Base-by-base conservation (phyloP, 2,888 invertebrate species). In the Tachina grossa region DNA sequence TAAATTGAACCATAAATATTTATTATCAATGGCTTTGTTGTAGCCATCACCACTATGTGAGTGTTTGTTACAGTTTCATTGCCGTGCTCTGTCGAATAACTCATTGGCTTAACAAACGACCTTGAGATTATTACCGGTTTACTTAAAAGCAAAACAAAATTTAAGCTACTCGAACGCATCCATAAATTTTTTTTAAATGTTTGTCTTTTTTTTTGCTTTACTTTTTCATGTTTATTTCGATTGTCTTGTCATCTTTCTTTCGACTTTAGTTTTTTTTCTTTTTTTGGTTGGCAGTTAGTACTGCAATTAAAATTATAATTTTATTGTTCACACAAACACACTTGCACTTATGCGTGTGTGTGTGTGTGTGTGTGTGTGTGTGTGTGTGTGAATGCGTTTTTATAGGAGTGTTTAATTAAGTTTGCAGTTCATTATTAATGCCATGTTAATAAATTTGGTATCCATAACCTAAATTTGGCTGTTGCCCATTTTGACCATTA, bases 391-490 rank as follows among this genome's bases (percentile, higher is more conserved):
- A 19, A 9, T 14, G 47, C 45, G n/a, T 66, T 72, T 47, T n/a
- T 53, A 53, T 9, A 53, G 1, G 1, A 53, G 53, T 16, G 5
- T 53, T 9, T 53, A 59, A 78, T 47, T 45, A 75, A 68, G 59
- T 55, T 77, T 85, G 43, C 49, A 77, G 71, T 82, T 87, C 82
- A 89, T 90, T 89, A 90, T 88, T 89, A 89, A 87, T 82, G 66
- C 72, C 83, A 79, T 88, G 90, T 88, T 90, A 90, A 90, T 90
- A 87, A 89, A 88, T 83, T 83, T 84, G 14, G 75, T 80, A 87
- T 86, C 75, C 84, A 83, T 85, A 85, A 87, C 80, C 84, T 79
- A 71, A 79, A 79, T 86, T 78, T 55, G 51, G 0, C 13, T 68
- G 51, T 57, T 71, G 45, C 72, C 22, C 31, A 31, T 71, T 75